A percentile compares a stretch with the other conserved stretches of the same genome.
Evolutionary conservation across 2,113 vertebrate species (phyloP).

Genomic region (Eolophus roseicapilla): DNA sequence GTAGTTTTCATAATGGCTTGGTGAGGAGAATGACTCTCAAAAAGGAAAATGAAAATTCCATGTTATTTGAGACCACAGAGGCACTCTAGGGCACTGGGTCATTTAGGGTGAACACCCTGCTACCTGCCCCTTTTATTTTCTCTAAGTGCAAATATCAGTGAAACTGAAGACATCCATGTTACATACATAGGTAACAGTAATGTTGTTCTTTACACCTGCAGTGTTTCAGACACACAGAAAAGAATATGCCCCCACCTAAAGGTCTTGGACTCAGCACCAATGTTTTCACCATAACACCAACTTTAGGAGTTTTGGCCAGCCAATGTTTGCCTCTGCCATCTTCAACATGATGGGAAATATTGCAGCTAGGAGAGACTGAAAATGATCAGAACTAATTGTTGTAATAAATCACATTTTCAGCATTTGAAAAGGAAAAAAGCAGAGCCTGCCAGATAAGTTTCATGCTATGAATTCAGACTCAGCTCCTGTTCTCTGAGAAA

Average conservation of each 20-base stretch:
- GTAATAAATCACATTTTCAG: neutral
- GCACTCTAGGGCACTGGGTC: neutral
- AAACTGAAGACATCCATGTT: neutral
- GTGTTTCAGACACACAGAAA: neutral
- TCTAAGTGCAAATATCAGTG: neutral
- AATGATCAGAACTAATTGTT: neutral
- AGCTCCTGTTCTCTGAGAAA: neutral
- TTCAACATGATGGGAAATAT: neutral
- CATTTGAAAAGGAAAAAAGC: neutral
- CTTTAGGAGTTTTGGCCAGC: neutral
- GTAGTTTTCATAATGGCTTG: conserved; percentile 7
- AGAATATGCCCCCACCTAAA: neutral
- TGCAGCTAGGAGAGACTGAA: neutral
- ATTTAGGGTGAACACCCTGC: neutral
- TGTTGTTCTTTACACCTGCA: neutral
- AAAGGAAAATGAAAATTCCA: conserved; percentile 16
- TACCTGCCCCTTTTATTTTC: neutral
- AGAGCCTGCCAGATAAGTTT: neutral
- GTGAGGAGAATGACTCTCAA: neutral
- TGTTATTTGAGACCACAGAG: neutral
- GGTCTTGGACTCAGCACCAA: neutral
- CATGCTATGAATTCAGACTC: neutral
- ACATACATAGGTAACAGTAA: neutral
- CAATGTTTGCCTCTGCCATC: neutral
- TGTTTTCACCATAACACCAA: neutral